These are phyloP conservation scores for Urophycis tenuis DNA, from an alignment of 2,797 vertebrate genomes.

Conservation along the genomic window DNA sequence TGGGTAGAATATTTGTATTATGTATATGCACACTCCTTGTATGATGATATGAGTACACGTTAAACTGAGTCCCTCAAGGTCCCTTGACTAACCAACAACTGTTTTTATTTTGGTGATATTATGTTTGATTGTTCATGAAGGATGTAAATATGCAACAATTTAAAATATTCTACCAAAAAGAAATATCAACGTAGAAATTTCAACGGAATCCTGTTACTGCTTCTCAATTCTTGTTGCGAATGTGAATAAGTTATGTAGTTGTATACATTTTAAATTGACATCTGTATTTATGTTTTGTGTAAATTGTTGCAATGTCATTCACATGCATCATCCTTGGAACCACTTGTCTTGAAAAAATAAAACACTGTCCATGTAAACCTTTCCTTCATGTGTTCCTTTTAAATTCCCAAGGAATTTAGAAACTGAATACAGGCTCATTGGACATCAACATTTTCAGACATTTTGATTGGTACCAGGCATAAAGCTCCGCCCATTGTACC, in stretches of 20 bases:
- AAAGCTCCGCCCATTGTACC: not conserved
- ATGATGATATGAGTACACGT: conserved; percentile 4
- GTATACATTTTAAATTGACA: conserved; percentile 49
- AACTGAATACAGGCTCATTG: not conserved
- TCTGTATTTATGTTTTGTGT: conserved; percentile 65
- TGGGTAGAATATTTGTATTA: conserved; percentile 53
- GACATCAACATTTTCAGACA: too few species aligned
- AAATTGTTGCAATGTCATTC: conserved; percentile 38
- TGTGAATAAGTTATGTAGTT: conserved; percentile 60
- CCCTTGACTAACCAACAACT: not conserved
- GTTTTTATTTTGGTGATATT: not conserved
- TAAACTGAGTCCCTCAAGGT: not conserved
- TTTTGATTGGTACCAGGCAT: not conserved
- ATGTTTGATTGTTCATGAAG: not conserved
- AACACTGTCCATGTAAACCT: conserved; percentile 36
- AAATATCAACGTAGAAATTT: conserved; percentile 45
- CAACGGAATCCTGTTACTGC: conserved; percentile 50
- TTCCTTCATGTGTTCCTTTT: not conserved
- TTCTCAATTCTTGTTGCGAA: conserved; percentile 51
- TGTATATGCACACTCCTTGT: conserved; percentile 21
- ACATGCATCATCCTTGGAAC: conserved; percentile 51
- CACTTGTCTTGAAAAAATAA: conserved; percentile 58
- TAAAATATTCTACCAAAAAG: conserved; percentile 50
- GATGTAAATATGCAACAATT: conserved; percentile 36
- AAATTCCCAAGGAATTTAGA: too few species aligned